A percentile compares a stretch with the other conserved stretches of the same genome.
Conservation (phyloP, 2,888 invertebrate species). For the Diarsia dahlii region DNA sequence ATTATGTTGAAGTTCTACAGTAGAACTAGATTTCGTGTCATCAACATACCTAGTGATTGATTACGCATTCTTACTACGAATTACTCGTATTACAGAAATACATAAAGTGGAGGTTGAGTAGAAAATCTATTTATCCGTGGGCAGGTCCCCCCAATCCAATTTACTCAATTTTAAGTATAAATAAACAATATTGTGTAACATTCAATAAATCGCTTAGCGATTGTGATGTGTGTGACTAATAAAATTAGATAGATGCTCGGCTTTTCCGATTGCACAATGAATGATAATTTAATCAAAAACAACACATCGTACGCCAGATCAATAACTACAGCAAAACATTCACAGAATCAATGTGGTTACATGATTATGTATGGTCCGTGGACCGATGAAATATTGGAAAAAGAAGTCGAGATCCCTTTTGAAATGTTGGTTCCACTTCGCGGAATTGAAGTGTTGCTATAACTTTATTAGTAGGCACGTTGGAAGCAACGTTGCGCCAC, state of each 20-base stretch:
- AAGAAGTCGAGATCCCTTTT: not conserved
- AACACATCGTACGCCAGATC: not conserved
- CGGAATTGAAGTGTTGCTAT: conserved; percentile 47
- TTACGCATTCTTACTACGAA: not conserved
- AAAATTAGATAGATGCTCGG: not conserved
- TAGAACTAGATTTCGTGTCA: not conserved
- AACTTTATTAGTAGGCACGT: conserved; percentile 58
- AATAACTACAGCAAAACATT: not conserved
- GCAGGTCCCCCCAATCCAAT: not conserved
- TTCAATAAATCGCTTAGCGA: not conserved
- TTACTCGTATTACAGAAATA: not conserved
- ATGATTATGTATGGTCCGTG: not conserved
- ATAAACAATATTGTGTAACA: conserved; percentile 1
- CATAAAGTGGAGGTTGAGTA: too few species aligned
- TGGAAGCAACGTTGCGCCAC: conserved; percentile 46
- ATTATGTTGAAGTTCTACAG: not conserved
- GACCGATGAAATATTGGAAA: not conserved
- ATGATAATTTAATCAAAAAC: not conserved
- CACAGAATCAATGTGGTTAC: not conserved
- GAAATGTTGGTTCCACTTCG: not conserved
- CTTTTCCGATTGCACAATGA: conserved; percentile 34
- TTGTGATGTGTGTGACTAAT: not conserved
- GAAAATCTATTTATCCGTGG: not conserved
- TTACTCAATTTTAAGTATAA: not conserved
- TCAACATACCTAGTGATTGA: too few species aligned